Evolutionary conservation across 2,888 invertebrate species (phyloP), one percentile per base, ranked within the genome.

Genomic region (Sericinus montela): DNA sequence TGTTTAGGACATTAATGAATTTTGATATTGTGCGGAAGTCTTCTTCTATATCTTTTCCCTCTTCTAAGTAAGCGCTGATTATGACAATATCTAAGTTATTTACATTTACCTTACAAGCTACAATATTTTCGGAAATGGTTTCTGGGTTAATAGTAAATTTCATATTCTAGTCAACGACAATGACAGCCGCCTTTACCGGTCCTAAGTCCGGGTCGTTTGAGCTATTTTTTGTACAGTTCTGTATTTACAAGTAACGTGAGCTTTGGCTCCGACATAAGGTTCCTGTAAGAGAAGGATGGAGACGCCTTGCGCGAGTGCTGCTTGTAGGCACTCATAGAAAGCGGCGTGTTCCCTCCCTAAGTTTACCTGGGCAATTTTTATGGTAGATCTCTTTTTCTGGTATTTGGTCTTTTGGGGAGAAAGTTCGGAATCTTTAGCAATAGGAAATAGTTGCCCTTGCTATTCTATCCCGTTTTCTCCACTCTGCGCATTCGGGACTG

Each of bases 391-490:
- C n/a, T n/a, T n/a, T n/a, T n/a, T n/a, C n/a, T n/a, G n/a, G n/a
- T n/a, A n/a, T n/a, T n/a, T n/a, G n/a, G n/a, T n/a, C n/a, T n/a
- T 45, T 25, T 25, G 25, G 5, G 25, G 8, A 8, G 25, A 25
- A 25, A 25, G 6, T 5, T 29, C 16, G 29, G 4, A 1, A 8
- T 7, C 29, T 1, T 14, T 29, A 46, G 16, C 34, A 40, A 19
- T 46, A 39, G 6, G 4, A 5, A 5, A 34, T 32, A 5, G 38
- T 15, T 4, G 37, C 14, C 6, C 44, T 23, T 2, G 44, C 28
- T 29, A 45, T 36, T 7, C 44, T 15, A 16, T 39, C 46, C 46
- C 46, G 39, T 10, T 40, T 46, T 6, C 7, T 10, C 41, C 47
- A 41, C n/a, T 35, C 36, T 1, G 16, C 25, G 29, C 47, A 41